Conservation (phyloP, 2,888 invertebrate species). For the Halocaridina rubra region DNA sequence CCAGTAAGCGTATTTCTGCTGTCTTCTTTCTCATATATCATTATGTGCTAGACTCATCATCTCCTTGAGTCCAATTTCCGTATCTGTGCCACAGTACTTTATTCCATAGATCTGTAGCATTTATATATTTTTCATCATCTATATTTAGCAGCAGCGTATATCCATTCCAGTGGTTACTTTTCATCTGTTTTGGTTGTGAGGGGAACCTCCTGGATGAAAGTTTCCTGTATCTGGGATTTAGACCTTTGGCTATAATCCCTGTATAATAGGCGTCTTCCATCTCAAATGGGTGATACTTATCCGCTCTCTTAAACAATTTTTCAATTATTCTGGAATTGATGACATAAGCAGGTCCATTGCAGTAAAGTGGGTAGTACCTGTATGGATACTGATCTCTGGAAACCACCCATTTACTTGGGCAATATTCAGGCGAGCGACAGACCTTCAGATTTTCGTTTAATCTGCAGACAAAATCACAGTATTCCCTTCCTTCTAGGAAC, state of each 20-base stretch:
- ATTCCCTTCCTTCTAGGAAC: background rate
- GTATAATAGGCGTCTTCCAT: conserved; percentile 41
- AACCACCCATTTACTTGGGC: conserved; percentile 15
- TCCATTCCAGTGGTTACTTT: background rate
- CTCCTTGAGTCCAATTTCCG: no score
- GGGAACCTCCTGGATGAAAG: background rate
- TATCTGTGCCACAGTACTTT: no score
- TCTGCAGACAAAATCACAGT: background rate
- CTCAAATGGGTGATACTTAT: conserved; percentile 9
- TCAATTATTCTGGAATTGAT: background rate
- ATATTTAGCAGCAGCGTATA: no score
- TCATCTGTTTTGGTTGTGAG: background rate
- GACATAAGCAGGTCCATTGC: conserved; percentile 23
- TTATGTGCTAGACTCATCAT: no score
- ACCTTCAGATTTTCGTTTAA: background rate
- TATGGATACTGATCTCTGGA: background rate
- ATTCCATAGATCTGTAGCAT: background rate
- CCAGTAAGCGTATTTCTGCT: no score
- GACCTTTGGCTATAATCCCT: background rate
- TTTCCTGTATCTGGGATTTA: background rate
- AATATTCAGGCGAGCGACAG: background rate
- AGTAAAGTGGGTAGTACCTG: conserved; percentile 26
- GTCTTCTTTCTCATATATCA: no score
- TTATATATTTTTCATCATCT: no score
- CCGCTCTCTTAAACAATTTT: background rate